A percentile compares a stretch with the other conserved stretches of the same genome.
These are phyloP conservation scores for Macquaria ambigua DNA, from an alignment of 2,113 vertebrate genomes.

Conservation along the genomic window DNA sequence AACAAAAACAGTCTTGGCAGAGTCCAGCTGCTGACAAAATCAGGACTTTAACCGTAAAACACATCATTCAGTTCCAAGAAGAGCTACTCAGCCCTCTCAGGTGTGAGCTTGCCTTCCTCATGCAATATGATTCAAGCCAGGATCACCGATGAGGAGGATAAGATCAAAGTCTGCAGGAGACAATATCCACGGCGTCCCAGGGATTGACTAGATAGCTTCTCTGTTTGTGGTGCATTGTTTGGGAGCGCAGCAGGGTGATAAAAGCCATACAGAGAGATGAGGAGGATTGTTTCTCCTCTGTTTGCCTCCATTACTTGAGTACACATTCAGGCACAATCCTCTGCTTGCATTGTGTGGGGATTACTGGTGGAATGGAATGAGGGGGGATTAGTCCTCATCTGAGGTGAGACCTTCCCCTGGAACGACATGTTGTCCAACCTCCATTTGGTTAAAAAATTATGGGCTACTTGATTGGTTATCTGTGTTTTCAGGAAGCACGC, in stretches of 20 bases:
- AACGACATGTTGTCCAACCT: slow-evolving; percentile 36
- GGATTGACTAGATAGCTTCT: slow-evolving; percentile 51
- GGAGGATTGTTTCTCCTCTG: slow-evolving; percentile 26
- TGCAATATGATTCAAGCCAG: slow-evolving; percentile 39
- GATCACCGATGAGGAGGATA: slow-evolving; percentile 25
- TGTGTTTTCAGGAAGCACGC: neutral
- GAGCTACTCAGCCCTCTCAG: slow-evolving; percentile 48
- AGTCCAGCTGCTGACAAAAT: slow-evolving; percentile 43
- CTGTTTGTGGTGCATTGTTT: slow-evolving; percentile 78
- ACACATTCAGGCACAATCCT: slow-evolving; percentile 71
- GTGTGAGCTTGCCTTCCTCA: slow-evolving; percentile 63
- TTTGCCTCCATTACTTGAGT: slow-evolving; percentile 68
- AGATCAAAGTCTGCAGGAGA: slow-evolving; percentile 68
- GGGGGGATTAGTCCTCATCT: slow-evolving; percentile 44
- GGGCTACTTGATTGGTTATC: neutral
- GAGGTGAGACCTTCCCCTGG: slow-evolving; percentile 45
- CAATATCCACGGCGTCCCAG: slow-evolving; percentile 13
- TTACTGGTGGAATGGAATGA: slow-evolving; percentile 57
- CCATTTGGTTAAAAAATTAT: slow-evolving; percentile 4
- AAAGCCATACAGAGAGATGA: slow-evolving; percentile 39
- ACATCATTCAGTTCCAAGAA: slow-evolving; percentile 39
- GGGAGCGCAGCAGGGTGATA: slow-evolving; percentile 55
- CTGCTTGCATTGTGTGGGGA: slow-evolving; percentile 69
- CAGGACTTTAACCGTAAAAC: slow-evolving; percentile 38
- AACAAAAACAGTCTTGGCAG: slow-evolving; percentile 16